These are phyloP conservation scores for Danionella dracula DNA, from an alignment of 2,797 vertebrate species.

Conservation along the genomic window DNA sequence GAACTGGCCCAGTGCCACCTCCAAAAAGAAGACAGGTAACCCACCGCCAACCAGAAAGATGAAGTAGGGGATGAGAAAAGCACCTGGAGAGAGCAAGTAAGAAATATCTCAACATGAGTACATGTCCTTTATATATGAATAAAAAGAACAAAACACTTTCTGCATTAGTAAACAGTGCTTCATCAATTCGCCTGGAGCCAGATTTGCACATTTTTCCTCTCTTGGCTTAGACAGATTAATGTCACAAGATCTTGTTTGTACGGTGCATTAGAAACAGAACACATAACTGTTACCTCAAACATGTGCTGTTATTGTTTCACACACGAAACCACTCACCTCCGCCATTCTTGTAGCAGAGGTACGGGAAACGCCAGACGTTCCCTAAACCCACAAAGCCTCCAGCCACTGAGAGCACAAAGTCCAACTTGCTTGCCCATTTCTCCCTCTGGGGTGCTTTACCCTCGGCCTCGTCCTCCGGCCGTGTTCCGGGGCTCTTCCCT, in stretches of 20 bases:
- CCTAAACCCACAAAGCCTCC: slow-evolving; percentile 97
- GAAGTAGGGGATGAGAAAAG: slow-evolving; percentile 98
- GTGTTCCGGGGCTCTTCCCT: slow-evolving; percentile 91
- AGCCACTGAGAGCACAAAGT: slow-evolving; percentile 96
- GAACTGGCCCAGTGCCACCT: slow-evolving; percentile 96
- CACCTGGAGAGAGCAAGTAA: slow-evolving; percentile 69
- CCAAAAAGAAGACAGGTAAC: slow-evolving; percentile 96
- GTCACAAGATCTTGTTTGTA: not conserved
- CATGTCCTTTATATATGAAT: not conserved
- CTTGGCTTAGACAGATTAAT: not conserved
- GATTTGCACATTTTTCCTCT: not conserved
- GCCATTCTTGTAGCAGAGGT: slow-evolving; percentile 99
- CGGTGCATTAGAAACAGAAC: not conserved
- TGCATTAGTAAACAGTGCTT: not conserved
- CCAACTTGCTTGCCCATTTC: slow-evolving; percentile 98
- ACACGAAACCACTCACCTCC: slow-evolving; percentile 76
- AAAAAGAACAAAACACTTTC: not conserved
- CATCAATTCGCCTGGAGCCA: no score
- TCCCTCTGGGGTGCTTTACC: slow-evolving; percentile 91
- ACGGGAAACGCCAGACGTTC: slow-evolving; percentile 97
- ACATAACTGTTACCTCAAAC: not conserved
- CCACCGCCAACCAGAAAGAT: slow-evolving; percentile 98
- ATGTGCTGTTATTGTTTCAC: not conserved
- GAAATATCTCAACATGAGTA: not conserved
- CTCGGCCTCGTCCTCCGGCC: slow-evolving; percentile 93